Percentiles rank a stretch among this genome's conserved stretches.
Conservation (phyloP, 2,797 vertebrate species). For the Anguilla pacifica region DNA sequence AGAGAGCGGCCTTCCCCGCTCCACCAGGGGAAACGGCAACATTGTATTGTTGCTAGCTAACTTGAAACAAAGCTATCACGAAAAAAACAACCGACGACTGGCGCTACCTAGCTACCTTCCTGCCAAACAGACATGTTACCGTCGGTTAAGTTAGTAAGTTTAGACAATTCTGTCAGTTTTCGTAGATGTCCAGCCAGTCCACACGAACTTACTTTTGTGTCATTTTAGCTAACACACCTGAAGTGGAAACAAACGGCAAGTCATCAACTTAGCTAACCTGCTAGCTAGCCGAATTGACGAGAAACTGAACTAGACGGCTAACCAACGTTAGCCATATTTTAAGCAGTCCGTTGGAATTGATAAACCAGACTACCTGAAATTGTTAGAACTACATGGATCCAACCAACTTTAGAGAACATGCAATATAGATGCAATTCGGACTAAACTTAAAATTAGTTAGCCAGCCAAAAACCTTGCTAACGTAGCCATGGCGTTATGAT, state of each 20-base stretch:
- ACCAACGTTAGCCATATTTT: neutral
- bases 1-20: neutral
- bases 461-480: neutral
- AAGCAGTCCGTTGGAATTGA: neutral
- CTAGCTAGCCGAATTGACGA: neutral
- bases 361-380: neutral
- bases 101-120: constrained; percentile 34
- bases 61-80: constrained; percentile 19
- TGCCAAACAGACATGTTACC: neutral
- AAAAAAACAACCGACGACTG: constrained; percentile 10
- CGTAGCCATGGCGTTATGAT: neutral
- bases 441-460: neutral
- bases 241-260: constrained; percentile 14
- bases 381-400: neutral
- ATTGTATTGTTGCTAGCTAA: neutral
- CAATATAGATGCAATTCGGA: neutral
- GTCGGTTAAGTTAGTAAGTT: neutral
- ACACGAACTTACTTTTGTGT: neutral
- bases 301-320: neutral
- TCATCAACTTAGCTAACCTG: neutral
- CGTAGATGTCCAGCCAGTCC: neutral
- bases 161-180: neutral
- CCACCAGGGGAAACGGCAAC: neutral
- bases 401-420: neutral
- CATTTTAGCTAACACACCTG: neutral